Evolutionary conservation across 2,797 vertebrate species (phyloP).

Genomic region (Sebastes melanostomus): DNA sequence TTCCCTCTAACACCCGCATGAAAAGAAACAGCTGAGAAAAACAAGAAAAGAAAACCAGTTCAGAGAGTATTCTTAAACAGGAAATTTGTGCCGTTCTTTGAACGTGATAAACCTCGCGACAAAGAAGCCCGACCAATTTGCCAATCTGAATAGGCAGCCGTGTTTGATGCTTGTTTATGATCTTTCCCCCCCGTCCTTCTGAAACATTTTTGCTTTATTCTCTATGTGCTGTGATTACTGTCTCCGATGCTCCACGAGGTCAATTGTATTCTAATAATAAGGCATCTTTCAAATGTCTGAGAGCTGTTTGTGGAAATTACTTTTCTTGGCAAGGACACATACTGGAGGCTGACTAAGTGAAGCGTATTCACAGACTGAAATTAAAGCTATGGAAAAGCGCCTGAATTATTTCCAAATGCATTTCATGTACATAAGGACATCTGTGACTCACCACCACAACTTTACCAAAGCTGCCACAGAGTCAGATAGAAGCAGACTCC

Average conservation of each 20-base stretch:
- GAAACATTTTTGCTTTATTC: not conserved
- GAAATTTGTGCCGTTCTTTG: slow-evolving; percentile 24
- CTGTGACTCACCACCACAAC: not conserved
- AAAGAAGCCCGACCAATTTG: not conserved
- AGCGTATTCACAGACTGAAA: not conserved
- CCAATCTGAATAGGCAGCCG: not conserved
- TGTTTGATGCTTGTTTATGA: slow-evolving; percentile 1
- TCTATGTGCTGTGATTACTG: not conserved
- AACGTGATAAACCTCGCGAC: slow-evolving; percentile 18
- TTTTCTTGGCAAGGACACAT: not conserved
- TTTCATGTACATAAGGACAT: not conserved
- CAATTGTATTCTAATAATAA: not conserved
- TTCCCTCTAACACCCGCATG: slow-evolving; percentile 41
- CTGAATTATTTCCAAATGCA: not conserved
- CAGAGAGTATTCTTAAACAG: slow-evolving; percentile 25
- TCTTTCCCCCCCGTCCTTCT: not conserved
- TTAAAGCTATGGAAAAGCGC: not conserved
- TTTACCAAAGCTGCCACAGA: not conserved
- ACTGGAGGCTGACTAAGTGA: not conserved
- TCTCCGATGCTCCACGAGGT: not conserved
- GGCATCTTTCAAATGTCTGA: not conserved
- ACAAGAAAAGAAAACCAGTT: slow-evolving; percentile 28
- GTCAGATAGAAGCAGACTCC: not conserved
- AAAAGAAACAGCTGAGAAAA: slow-evolving; percentile 55
- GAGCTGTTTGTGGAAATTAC: not conserved